Percentiles rank a stretch among this genome's conserved stretches.
Evolutionary conservation across 2,113 vertebrate species (phyloP).

Genomic region (Melanocharis versteri): DNA sequence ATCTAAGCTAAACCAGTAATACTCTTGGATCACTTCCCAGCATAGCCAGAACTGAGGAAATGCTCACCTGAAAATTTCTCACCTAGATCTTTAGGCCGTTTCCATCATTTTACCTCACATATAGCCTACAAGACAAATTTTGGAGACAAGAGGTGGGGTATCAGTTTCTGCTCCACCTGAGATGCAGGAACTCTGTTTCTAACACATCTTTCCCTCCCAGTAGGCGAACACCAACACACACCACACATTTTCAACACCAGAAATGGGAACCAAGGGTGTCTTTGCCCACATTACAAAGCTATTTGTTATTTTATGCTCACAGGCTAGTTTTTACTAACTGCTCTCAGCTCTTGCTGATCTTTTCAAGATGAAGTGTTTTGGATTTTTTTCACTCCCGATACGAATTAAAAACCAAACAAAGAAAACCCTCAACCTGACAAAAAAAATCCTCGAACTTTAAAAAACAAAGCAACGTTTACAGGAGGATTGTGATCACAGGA

Average conservation of each 20-base stretch:
- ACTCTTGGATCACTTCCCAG: neutral
- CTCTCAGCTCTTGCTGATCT: neutral
- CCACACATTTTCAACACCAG: neutral
- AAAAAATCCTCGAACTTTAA: neutral
- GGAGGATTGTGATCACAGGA: neutral
- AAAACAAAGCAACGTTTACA: neutral
- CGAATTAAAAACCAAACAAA: neutral
- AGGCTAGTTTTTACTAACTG: neutral
- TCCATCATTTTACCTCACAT: neutral
- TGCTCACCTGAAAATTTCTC: neutral
- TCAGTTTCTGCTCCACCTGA: neutral
- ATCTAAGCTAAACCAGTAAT: neutral
- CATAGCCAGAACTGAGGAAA: neutral
- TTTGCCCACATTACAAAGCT: neutral
- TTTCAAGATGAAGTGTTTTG: neutral
- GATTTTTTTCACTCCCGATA: neutral
- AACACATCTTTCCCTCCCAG: neutral
- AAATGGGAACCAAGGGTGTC: neutral
- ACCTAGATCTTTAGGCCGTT: neutral
- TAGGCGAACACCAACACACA: fast-evolving
- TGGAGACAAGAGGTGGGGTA: fast-evolving
- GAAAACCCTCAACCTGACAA: fast-evolving
- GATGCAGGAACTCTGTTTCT: neutral
- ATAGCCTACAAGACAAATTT: neutral
- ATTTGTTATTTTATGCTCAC: neutral